Base-by-base conservation (phyloP, 2,113 vertebrate genomes). In the Prunella fulvescens region DNA sequence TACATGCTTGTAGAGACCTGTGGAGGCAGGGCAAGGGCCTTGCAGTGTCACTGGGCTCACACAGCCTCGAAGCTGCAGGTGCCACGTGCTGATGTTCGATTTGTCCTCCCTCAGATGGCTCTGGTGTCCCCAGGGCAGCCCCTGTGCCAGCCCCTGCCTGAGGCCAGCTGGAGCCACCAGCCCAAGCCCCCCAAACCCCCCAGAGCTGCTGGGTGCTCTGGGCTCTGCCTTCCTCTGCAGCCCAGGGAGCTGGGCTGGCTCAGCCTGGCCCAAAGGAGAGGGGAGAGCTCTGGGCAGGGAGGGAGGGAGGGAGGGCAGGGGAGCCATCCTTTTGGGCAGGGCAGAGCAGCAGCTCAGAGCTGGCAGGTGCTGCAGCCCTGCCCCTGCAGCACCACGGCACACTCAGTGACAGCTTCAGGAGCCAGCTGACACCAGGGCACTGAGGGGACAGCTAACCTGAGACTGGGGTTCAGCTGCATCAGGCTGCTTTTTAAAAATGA, bases 41-140 rank as follows among this genome's bases (percentile, higher is more conserved):
- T 11, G 44, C 37, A 14, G 60, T 0, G 19, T 12, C 53, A 14
- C 37, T 13, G 19, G 15, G 45, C 60, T 31, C 29, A 16, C 3
- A 6, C 28, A 20, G 5, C 0, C 2, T 9, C 8, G 3, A 20
- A 37, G 44, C 13, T 42, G 7, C 0, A 2, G 31, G 14, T 42
- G 61, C 15, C 35, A 7, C 0, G 0, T 5, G 42, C 10, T 10
- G 24, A 11, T 13, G 16, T 6, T 70, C 0, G 0, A 4, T 10
- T 10, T 31, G 23, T 40, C 31, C 61, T n/a, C 28, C 61, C 69
- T 15, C n/a, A 35, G 56, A 17, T 35, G n/a, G 14, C 23, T 33
- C 28, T 29, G 2, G 1, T 31, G 44, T 31, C 19, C 57, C 39
- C 64, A 40, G 70, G 67, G 35, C 14, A 28, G 62, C 2, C 20